Percentiles rank a stretch among this genome's conserved stretches.
Conservation (phyloP, 2,113 vertebrate species). For the Alethe castanea region DNA sequence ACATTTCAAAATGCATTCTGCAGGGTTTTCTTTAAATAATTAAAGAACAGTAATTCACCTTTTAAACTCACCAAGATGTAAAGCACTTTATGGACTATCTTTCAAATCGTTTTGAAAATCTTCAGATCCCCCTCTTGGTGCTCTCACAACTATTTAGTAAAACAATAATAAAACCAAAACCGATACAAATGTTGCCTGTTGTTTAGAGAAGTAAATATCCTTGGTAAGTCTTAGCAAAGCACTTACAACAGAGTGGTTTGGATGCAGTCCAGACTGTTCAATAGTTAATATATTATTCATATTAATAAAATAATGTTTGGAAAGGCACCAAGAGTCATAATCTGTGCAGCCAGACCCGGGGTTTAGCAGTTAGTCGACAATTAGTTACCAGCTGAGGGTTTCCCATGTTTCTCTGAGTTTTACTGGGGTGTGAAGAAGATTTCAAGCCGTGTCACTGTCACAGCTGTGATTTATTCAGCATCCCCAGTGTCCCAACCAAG, state of each 20-base stretch:
- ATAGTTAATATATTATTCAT: constrained; percentile 79
- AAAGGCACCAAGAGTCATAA: constrained; percentile 32
- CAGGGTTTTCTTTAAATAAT: constrained; percentile 18
- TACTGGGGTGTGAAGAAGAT: neutral
- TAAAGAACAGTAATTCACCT: constrained; percentile 37
- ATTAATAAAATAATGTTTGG: constrained; percentile 77
- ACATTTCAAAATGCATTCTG: constrained; percentile 11
- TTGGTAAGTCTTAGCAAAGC: constrained; percentile 68
- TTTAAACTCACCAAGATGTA: constrained; percentile 8
- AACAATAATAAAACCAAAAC: constrained; percentile 35
- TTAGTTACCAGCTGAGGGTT: constrained; percentile 31
- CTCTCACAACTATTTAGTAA: constrained; percentile 31
- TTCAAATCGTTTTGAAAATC: constrained; percentile 7
- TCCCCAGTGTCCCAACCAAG: neutral
- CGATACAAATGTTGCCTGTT: constrained; percentile 50
- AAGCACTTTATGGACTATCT: constrained; percentile 22
- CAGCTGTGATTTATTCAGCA: fast-evolving
- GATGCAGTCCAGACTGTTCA: constrained; percentile 68
- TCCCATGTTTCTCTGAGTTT: neutral
- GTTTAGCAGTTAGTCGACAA: constrained; percentile 6
- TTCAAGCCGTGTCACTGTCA: neutral
- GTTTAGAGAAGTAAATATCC: constrained; percentile 74
- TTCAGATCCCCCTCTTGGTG: neutral
- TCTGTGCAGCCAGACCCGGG: neutral
- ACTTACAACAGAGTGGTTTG: constrained; percentile 75